These are phyloP conservation scores for Epinotia brunnichana DNA, from an alignment of 2,888 invertebrate species.

Conservation along the genomic window DNA sequence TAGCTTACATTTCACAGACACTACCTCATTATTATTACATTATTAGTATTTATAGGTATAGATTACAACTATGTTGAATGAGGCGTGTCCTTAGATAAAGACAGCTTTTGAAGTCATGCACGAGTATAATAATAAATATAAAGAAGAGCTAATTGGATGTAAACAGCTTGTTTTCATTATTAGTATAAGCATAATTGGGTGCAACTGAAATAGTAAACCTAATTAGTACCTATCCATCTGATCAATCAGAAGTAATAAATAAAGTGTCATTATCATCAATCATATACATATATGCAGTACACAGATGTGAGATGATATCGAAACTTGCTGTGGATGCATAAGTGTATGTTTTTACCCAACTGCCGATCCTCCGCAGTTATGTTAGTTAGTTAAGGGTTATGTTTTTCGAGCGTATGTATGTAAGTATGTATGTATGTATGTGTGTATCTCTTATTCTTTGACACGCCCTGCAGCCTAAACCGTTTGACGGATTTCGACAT, in stretches of 20 bases:
- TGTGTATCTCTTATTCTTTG: too few relatives aligned
- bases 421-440: too few relatives aligned
- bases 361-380: too few relatives aligned
- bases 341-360: too few relatives aligned
- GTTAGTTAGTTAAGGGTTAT: too few relatives aligned
- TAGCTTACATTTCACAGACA: too few relatives aligned
- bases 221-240: neutral
- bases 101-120: neutral
- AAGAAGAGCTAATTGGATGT: neutral
- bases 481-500: too few relatives aligned
- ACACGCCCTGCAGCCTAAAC: too few relatives aligned
- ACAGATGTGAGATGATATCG: neutral
- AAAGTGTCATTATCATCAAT: neutral
- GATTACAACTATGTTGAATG: neutral
- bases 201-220: neutral
- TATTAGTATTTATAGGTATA: too few relatives aligned
- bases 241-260: neutral
- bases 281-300: neutral
- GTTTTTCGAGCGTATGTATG: too few relatives aligned
- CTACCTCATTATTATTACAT: too few relatives aligned
- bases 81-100: conserved; percentile 6
- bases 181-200: neutral
- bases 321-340: neutral
- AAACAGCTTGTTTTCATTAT: neutral
- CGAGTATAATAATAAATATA: too few relatives aligned